Evolutionary conservation across 2,797 vertebrate species (phyloP).

Genomic region (Sebastes reedi): DNA sequence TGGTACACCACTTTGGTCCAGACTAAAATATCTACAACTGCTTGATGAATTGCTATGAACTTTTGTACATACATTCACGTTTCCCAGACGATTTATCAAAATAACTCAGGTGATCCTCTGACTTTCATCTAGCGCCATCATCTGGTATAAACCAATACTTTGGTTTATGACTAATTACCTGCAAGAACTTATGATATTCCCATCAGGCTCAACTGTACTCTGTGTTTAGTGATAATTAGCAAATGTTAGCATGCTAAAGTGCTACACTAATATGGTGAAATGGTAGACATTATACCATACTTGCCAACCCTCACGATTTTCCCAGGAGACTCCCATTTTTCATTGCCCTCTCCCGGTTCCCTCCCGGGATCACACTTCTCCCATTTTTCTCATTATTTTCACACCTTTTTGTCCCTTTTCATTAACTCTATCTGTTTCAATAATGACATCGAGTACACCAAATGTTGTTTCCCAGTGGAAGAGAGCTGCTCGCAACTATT

Average conservation of each 20-base stretch:
- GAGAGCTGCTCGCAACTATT: too few species aligned
- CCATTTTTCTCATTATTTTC: too few species aligned
- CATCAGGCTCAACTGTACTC: neutral
- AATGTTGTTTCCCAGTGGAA: too few species aligned
- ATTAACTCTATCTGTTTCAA: too few species aligned
- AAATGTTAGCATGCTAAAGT: neutral
- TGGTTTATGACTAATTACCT: neutral
- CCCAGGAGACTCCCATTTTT: accelerated
- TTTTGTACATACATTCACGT: neutral
- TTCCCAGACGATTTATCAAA: neutral
- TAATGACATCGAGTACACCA: accelerated
- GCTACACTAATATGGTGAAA: neutral
- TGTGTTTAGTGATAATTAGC: neutral
- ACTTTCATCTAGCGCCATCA: neutral
- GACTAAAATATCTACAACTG: neutral
- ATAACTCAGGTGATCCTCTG: neutral
- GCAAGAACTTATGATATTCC: too few species aligned
- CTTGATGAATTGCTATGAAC: neutral
- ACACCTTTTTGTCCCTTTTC: too few species aligned
- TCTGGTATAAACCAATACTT: neutral
- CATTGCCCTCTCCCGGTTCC: too few species aligned
- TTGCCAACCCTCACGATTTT: too few species aligned
- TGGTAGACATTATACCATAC: too few species aligned
- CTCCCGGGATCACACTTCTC: too few species aligned
- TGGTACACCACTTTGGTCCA: neutral